A percentile compares a stretch with the other conserved stretches of the same genome.
phyloP scores from a whole-genome alignment of 1,140 invertebrate species.

The Anadara kagoshimensis region DNA sequence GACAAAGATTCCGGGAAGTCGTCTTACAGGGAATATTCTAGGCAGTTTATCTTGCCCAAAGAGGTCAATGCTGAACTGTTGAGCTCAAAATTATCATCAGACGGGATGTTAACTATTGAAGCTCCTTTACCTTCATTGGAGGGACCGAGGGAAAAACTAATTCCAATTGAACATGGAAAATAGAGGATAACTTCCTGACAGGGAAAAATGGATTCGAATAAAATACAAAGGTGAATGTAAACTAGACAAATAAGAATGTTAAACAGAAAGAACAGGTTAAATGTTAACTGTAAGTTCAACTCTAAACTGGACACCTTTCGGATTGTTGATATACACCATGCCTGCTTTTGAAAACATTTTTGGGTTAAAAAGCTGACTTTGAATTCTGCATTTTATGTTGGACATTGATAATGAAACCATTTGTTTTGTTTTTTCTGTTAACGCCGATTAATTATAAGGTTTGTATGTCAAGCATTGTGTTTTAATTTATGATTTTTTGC shows the following conservation, averaged over 20 bases:
- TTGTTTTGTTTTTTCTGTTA: too few relatives aligned
- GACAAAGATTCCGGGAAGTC: constrained; percentile 84
- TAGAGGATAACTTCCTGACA: constrained; percentile 1
- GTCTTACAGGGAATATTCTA: constrained; percentile 83
- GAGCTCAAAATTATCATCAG: constrained; percentile 63
- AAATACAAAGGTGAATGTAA: neutral
- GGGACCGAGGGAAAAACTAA: constrained; percentile 42
- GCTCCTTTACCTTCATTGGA: constrained; percentile 65
- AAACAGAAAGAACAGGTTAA: too few relatives aligned
- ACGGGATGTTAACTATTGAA: constrained; percentile 76
- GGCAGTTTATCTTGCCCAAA: constrained; percentile 71
- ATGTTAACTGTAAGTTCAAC: too few relatives aligned
- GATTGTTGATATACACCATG: too few relatives aligned
- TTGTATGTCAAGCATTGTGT: too few relatives aligned
- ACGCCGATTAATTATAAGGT: too few relatives aligned
- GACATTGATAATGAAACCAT: too few relatives aligned
- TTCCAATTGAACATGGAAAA: constrained; percentile 47
- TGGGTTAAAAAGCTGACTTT: too few relatives aligned
- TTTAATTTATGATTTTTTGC: too few relatives aligned
- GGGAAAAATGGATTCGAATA: neutral
- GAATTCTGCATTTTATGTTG: too few relatives aligned
- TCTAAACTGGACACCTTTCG: too few relatives aligned
- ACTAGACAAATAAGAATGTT: neutral
- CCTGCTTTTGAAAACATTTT: too few relatives aligned
- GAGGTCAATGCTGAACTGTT: constrained; percentile 68